phyloP scores from a whole-genome alignment of 2,888 invertebrate species.

The Chromoteleia sp. region DNA sequence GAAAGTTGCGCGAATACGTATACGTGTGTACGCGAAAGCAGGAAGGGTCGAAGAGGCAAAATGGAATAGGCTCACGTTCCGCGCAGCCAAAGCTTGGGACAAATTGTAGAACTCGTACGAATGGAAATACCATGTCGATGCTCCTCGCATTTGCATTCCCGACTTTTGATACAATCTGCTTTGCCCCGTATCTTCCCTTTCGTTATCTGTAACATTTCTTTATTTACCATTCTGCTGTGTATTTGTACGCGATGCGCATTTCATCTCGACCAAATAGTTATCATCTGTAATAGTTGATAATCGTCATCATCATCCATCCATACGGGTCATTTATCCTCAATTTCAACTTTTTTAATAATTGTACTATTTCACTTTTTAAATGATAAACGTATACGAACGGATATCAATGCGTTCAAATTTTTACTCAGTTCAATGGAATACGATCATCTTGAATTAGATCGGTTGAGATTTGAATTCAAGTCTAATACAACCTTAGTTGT shows the following conservation, averaged over 20 bases:
- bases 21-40: conserved; percentile 57
- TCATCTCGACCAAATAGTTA: conserved; percentile 31
- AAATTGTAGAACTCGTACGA: conserved; percentile 79
- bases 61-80: conserved; percentile 69
- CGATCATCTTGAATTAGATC: too few relatives aligned
- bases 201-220: conserved; percentile 67
- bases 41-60: conserved; percentile 70
- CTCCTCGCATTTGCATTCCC: conserved; percentile 80
- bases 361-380: too few relatives aligned
- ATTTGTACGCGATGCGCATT: conserved; percentile 61
- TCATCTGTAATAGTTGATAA: conserved; percentile 31
- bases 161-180: conserved; percentile 80
- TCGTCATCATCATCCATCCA: neutral
- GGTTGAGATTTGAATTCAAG: too few relatives aligned
- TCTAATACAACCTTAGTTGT: too few relatives aligned
- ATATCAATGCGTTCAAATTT: too few relatives aligned
- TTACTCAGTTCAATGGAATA: too few relatives aligned
- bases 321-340: too few relatives aligned
- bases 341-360: too few relatives aligned
- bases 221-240: conserved; percentile 62
- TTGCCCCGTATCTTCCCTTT: conserved; percentile 73
- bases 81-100: conserved; percentile 75
- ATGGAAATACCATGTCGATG: conserved; percentile 80
- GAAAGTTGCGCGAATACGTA: conserved; percentile 65
- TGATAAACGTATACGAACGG: too few relatives aligned